Evolutionary conservation across 2,888 invertebrate species (phyloP).

Genomic region (Liodrosophila aerea): DNA sequence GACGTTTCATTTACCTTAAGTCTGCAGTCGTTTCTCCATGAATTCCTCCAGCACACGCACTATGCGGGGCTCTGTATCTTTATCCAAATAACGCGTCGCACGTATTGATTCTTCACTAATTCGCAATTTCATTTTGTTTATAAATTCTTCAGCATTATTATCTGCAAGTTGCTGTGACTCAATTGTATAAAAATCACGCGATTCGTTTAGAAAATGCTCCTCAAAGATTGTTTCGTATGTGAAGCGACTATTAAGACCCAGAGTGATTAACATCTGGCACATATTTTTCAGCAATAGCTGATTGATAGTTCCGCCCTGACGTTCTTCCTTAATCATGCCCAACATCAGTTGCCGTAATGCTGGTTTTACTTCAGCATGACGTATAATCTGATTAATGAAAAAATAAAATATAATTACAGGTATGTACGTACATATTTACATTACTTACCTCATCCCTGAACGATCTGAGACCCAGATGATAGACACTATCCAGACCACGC

Average conservation of each 20-base stretch:
- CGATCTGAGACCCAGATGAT: conserved; percentile 2
- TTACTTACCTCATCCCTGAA: conserved; percentile 12
- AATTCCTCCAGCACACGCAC: not conserved
- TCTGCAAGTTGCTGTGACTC: not conserved
- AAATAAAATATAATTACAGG: not conserved
- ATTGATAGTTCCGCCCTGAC: not conserved
- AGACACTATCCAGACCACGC: conserved; percentile 7
- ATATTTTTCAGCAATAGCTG: not conserved
- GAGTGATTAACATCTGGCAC: not conserved
- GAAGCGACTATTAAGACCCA: conserved; percentile 4
- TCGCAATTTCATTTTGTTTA: not conserved
- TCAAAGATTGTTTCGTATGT: conserved; percentile 10
- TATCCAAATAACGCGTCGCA: not conserved
- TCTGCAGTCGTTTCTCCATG: not conserved
- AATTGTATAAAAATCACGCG: not conserved
- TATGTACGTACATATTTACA: not conserved
- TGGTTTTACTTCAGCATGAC: not conserved
- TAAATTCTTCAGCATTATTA: not conserved
- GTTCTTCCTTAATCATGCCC: conserved; percentile 1
- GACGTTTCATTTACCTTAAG: too few species aligned
- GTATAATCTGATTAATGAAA: not conserved
- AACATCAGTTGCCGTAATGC: not conserved
- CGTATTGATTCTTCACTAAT: not conserved
- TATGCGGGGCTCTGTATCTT: not conserved
- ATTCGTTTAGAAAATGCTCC: not conserved